A percentile compares a stretch with the other conserved stretches of the same genome.
These are phyloP conservation scores for Protobothrops flavoviridis DNA, from an alignment of 2,113 vertebrate species.

Conservation along the genomic window DNA sequence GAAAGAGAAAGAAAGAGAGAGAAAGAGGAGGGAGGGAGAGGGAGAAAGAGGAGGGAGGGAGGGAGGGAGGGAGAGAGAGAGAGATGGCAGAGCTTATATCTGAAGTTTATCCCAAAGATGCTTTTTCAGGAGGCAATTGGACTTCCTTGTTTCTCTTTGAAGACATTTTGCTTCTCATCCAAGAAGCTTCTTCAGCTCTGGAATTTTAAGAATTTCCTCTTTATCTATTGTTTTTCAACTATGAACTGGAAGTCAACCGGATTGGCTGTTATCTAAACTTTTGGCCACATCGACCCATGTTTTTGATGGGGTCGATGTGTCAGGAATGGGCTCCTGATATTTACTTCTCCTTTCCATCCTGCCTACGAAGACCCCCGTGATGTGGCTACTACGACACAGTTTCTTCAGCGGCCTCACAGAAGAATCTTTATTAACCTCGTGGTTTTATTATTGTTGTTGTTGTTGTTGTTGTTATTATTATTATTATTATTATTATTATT, in stretches of 20 bases:
- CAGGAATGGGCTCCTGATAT: constrained; percentile 26
- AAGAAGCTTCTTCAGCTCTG: no score
- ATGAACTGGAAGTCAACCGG: constrained; percentile 36
- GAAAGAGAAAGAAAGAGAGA: not conserved
- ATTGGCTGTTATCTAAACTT: constrained; percentile 35
- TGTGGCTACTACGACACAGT: constrained; percentile 4
- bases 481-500: no score
- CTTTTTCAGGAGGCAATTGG: no score
- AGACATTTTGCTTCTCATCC: no score
- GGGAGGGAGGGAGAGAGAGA: not conserved
- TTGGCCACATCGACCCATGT: not conserved
- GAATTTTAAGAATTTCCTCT: not conserved
- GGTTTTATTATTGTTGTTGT: not conserved
- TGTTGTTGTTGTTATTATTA: not conserved
- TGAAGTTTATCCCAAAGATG: constrained; percentile 4
- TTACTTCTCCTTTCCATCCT: constrained; percentile 26
- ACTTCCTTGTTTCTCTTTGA: no score
- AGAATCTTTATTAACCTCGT: constrained; percentile 27
- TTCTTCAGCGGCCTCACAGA: constrained; percentile 32
- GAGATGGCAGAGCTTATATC: constrained; percentile 33
- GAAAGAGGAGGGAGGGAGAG: not conserved
- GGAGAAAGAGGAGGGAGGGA: not conserved
- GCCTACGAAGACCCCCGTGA: constrained; percentile 14
- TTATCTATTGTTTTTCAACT: constrained; percentile 4
- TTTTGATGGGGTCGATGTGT: constrained; percentile 2